Evolutionary conservation across 2,888 invertebrate genomes (phyloP).

Genomic region (Cinara cedri): DNA sequence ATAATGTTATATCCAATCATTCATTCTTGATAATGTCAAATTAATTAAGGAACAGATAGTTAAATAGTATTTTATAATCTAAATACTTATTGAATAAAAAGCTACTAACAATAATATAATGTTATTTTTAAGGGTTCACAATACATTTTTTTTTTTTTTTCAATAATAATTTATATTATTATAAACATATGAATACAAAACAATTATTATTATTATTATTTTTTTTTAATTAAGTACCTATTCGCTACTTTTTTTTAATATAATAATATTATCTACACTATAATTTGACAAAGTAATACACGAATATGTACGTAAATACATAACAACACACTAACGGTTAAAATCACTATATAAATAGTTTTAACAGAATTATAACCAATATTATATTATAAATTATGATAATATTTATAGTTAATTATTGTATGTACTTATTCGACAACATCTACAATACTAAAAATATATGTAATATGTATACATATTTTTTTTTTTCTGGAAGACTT

Average conservation of each 20-base stretch:
- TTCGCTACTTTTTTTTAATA: constrained; percentile 9
- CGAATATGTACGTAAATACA: constrained; percentile 6
- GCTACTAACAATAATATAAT: background rate
- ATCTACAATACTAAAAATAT: background rate
- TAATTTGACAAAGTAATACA: constrained; percentile 18
- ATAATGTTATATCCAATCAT: too few relatives aligned
- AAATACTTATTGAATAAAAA: constrained; percentile 10
- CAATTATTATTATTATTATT: background rate
- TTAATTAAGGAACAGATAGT: constrained; percentile 13
- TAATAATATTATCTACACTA: background rate
- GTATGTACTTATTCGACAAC: constrained; percentile 8
- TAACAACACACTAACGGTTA: too few relatives aligned
- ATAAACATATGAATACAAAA: constrained; percentile 50
- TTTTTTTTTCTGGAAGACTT: constrained; percentile 35
- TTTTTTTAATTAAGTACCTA: background rate
- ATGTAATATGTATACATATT: background rate
- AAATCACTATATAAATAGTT: constrained; percentile 18
- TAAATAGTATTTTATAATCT: background rate
- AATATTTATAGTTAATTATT: constrained; percentile 13
- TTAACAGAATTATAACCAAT: constrained; percentile 6
- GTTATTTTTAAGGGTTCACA: background rate
- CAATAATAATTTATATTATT: constrained; percentile 20
- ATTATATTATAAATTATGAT: constrained; percentile 12
- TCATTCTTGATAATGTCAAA: too few relatives aligned
- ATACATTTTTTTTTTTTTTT: background rate